Evolutionary conservation across 2,113 vertebrate genomes (phyloP).

Genomic region (Pyxicephalus adspersus): DNA sequence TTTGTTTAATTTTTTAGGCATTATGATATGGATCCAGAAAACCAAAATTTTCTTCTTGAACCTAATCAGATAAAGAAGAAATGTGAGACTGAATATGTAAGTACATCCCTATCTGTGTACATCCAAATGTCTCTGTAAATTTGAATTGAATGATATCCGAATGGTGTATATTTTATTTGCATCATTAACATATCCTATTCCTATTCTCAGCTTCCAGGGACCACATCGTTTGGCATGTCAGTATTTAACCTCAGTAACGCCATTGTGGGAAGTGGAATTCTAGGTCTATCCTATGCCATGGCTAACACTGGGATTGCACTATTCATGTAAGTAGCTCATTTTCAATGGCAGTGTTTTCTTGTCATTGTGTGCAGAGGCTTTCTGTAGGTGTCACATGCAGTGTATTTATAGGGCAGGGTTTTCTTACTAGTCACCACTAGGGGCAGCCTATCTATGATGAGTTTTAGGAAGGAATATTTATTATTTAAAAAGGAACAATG

Average conservation of each 20-base stretch:
- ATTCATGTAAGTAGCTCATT: conserved; percentile 88
- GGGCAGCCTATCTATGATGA: background rate
- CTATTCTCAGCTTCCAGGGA: conserved; percentile 84
- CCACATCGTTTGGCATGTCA: conserved; percentile 97
- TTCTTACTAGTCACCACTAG: background rate
- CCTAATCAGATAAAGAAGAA: conserved; percentile 88
- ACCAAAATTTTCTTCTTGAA: conserved; percentile 91
- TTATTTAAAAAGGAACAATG: background rate
- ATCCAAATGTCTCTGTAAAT: background rate
- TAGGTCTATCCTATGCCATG: conserved; percentile 97
- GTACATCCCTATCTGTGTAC: conserved; percentile 56
- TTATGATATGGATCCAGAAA: conserved; percentile 90
- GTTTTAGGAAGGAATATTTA: background rate
- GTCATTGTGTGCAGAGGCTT: too few species aligned
- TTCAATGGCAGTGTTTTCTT: conserved; percentile 22
- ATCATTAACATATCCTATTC: conserved; percentile 52
- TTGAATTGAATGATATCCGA: background rate
- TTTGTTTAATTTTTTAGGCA: conserved; percentile 68
- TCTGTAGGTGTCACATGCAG: too few species aligned
- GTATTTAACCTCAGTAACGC: conserved; percentile 98
- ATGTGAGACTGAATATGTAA: conserved; percentile 95
- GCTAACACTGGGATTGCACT: conserved; percentile 98
- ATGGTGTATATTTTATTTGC: background rate
- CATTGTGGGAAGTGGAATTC: conserved; percentile 98
- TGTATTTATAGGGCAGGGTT: too few species aligned